These are phyloP conservation scores for Entomobrya multifasciata DNA, from an alignment of 2,888 invertebrate genomes.

Conservation along the genomic window DNA sequence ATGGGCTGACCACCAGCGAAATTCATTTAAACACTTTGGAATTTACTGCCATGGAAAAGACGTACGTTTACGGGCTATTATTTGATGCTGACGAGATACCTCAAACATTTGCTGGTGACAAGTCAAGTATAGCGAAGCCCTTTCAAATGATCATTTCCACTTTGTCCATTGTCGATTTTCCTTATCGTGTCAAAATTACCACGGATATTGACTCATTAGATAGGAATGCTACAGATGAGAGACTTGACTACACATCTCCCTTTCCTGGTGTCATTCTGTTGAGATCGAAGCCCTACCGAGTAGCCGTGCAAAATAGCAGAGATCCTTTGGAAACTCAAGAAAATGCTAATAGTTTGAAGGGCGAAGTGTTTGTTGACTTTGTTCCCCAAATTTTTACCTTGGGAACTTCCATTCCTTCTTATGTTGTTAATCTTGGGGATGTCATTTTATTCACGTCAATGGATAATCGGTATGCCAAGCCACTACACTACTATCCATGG, in stretches of 20 bases:
- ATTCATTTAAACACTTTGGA: constrained; percentile 44
- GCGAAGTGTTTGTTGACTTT: neutral
- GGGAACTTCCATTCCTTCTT: constrained; percentile 73
- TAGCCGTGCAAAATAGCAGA: neutral
- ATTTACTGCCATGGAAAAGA: constrained; percentile 74
- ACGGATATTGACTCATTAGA: neutral
- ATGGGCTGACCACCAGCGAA: neutral
- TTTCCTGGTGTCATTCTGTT: constrained; percentile 67
- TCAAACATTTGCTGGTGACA: neutral
- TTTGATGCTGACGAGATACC: constrained; percentile 52
- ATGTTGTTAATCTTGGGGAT: constrained; percentile 70
- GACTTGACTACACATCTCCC: neutral
- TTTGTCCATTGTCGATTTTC: constrained; percentile 41
- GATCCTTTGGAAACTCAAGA: constrained; percentile 24
- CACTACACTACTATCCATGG: constrained; percentile 42
- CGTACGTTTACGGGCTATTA: constrained; percentile 64
- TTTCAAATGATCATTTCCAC: constrained; percentile 52
- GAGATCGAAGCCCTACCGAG: constrained; percentile 8
- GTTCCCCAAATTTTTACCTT: constrained; percentile 55
- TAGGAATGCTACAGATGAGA: neutral
- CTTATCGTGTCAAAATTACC: constrained; percentile 4
- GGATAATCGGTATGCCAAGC: constrained; percentile 70
- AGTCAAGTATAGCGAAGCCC: neutral
- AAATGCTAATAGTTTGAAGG: neutral
- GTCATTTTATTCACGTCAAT: constrained; percentile 65